Base-by-base conservation (phyloP, 2,113 vertebrate species). In the Atrichornis clamosus region DNA sequence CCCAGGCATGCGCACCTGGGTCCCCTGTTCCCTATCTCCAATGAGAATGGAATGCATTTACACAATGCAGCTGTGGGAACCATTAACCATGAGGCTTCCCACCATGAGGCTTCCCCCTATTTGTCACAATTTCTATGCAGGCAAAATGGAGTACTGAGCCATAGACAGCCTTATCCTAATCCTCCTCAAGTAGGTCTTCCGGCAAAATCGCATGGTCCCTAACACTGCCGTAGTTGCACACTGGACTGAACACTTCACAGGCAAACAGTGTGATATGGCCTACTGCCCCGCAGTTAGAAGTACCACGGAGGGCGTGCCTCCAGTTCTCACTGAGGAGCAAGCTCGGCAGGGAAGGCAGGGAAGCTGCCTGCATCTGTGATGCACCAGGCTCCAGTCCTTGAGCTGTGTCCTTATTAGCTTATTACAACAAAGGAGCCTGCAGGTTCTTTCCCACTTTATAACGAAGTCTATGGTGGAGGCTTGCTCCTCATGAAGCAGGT, bases 401-500 rank as follows among this genome's bases (percentile, higher is more conserved):
- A 56, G 26, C n/a, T 58, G 41, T 44, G 55, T 60, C 46, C n/a
- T 52, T 53, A 19, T 35, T 17, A 23, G 33, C 6, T 15, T 5
- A 15, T 27, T 9, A 10, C 11, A 28, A 32, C 42, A 87, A 47
- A 95, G 21, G 22, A 75, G 44, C n/a, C 42, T 68, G 14, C 23
- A 83, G 35, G 26, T 42, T 79, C 50, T 78, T 10, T 1, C 20
- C 7, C 13, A 6, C 16, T 83, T 86, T 1, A 1, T 55, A 81
- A 39, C 0, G 0, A 76, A 70, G n/a, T 27, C 35, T 79, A 1
- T 26, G 19, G 42, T 65, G 50, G 15, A 73, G 27, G 30, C 23
- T 85, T 85, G 30, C 10, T 91, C 11, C 47, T 60, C 15, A 7
- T 7, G 58, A 84, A 56, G 27, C 52, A 70, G 20, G 27, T 47